These are phyloP conservation scores for Coptodon bakossiorum DNA, from an alignment of 2,113 vertebrate genomes.

Conservation along the genomic window DNA sequence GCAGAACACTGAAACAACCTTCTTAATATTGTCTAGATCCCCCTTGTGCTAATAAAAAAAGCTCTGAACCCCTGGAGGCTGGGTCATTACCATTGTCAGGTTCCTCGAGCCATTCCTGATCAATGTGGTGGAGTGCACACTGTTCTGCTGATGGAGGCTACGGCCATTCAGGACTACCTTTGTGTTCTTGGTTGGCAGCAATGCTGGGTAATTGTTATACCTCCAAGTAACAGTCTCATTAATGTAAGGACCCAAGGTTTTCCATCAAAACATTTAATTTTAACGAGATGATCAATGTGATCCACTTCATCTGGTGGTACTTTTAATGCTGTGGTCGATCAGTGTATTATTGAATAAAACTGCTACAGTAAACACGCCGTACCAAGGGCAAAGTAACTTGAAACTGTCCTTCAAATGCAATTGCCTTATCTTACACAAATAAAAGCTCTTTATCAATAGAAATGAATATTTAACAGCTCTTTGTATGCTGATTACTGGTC, in stretches of 20 bases:
- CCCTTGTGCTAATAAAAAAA: not conserved
- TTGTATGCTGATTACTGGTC: slow-evolving; percentile 53
- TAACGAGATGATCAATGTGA: not conserved
- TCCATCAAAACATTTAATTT: not conserved
- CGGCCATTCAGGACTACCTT: not conserved
- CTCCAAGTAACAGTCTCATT: not conserved
- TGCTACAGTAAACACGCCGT: not conserved
- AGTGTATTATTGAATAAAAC: not conserved
- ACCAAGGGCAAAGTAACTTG: not conserved
- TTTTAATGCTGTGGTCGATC: not conserved
- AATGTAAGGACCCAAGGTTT: not conserved
- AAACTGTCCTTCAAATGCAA: not conserved
- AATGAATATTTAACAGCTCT: slow-evolving; percentile 58
- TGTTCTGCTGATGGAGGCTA: not conserved
- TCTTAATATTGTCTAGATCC: not conserved
- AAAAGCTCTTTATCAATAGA: slow-evolving; percentile 41
- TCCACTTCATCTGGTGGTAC: not conserved
- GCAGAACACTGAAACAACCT: not conserved
- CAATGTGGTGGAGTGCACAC: not conserved
- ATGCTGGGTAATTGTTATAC: not conserved
- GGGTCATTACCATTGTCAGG: not conserved
- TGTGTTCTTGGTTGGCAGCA: not conserved
- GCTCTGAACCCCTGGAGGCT: not conserved
- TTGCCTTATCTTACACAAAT: slow-evolving; percentile 18
- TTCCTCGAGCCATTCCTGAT: not conserved